Conservation (phyloP, 2,797 vertebrate genomes). For the Phalanger gymnotis region DNA sequence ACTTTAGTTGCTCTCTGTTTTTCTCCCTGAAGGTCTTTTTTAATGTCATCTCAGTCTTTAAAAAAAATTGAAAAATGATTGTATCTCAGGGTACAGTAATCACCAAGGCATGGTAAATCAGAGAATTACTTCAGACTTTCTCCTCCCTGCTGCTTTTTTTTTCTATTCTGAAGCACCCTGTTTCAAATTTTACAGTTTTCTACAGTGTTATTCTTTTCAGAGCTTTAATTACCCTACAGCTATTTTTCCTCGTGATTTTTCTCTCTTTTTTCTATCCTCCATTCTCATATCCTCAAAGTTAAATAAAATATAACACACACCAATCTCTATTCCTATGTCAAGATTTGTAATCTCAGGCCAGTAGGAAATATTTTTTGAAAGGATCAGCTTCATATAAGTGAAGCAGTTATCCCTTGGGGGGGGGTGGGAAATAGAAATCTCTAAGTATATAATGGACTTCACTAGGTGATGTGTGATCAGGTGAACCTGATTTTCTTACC, state of each 20-base stretch:
- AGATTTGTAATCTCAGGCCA: neutral
- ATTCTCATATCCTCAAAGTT: neutral
- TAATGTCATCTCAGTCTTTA: conserved; percentile 69
- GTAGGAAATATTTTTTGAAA: neutral
- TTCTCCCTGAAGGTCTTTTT: conserved; percentile 72
- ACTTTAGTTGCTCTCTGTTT: conserved; percentile 69
- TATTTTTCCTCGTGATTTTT: neutral
- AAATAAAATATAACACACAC: neutral
- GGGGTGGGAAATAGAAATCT: neutral
- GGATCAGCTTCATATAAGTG: neutral
- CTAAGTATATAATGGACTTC: neutral
- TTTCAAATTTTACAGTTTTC: conserved; percentile 36
- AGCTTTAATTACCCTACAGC: neutral
- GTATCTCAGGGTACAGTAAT: conserved; percentile 19
- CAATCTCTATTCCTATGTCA: neutral
- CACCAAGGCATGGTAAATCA: conserved; percentile 55
- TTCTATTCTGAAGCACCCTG: conserved; percentile 43
- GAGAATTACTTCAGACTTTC: conserved; percentile 64
- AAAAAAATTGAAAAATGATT: conserved; percentile 55
- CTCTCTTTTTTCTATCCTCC: neutral
- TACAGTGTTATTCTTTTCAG: neutral
- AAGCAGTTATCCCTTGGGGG: neutral
- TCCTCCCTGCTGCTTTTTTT: conserved; percentile 63
- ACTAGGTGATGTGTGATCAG: neutral
- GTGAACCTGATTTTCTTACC: neutral